These are phyloP conservation scores for Macrostomum lignano DNA, from an alignment of 1,140 invertebrate genomes.

Conservation along the genomic window DNA sequence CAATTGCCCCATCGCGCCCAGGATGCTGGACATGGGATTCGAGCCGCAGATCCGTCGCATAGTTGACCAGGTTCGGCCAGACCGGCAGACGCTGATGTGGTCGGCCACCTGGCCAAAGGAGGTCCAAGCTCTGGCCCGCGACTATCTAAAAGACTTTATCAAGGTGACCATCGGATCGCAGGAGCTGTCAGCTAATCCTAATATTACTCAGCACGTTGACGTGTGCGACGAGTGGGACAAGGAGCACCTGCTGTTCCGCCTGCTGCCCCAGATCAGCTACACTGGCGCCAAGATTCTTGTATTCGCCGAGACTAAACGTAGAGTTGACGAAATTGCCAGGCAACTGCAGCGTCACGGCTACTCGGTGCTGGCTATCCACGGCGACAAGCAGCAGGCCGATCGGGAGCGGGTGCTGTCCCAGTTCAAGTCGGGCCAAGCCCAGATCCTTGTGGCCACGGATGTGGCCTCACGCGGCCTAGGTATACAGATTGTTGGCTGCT, in stretches of 20 bases:
- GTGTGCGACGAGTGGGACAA: slow-evolving; percentile 42
- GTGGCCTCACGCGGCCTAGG: slow-evolving; percentile 86
- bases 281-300: no score
- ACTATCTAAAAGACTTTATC: slow-evolving; percentile 62
- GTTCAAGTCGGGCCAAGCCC: slow-evolving; percentile 60
- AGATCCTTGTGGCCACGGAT: slow-evolving; percentile 83
- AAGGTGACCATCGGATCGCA: slow-evolving; percentile 79
- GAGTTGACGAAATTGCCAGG: slow-evolving; percentile 70
- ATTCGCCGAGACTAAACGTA: slow-evolving; percentile 85
- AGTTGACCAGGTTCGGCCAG: no score
- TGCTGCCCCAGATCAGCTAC: not conserved
- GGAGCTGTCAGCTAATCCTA: slow-evolving; percentile 71
- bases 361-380: slow-evolving; percentile 60
- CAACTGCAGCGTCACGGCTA: slow-evolving; percentile 62
- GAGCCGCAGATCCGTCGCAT: slow-evolving; percentile 80
- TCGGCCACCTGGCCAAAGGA: slow-evolving; percentile 93
- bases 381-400: slow-evolving; percentile 86
- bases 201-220: slow-evolving; percentile 74
- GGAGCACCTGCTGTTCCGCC: no score
- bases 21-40: slow-evolving; percentile 98
- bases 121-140: slow-evolving; percentile 61
- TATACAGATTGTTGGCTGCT: slow-evolving; percentile 29
- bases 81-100: slow-evolving; percentile 86
- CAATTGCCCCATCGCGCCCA: no score
- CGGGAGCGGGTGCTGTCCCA: slow-evolving; percentile 78